Evolutionary conservation across 1,140 invertebrate species (phyloP).

Genomic region (Stegodyphus dumicola): DNA sequence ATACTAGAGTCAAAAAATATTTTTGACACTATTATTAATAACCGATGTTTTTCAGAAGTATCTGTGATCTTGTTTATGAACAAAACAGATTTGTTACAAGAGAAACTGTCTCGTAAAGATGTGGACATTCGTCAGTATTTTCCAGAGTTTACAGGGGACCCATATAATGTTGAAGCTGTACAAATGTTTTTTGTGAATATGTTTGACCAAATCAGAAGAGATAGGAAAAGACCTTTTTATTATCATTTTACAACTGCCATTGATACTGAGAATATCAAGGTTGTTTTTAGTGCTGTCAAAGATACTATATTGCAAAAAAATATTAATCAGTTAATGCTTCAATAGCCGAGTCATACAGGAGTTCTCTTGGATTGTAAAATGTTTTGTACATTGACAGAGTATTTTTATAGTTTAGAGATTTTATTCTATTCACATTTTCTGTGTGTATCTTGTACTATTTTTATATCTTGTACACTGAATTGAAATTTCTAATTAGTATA

Average conservation of each 20-base stretch:
- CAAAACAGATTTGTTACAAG: constrained; percentile 75
- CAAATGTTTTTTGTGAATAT: constrained; percentile 85
- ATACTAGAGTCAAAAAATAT: constrained; percentile 95
- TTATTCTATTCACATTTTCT: no score
- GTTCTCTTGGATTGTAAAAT: no score
- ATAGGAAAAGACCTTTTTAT: constrained; percentile 81
- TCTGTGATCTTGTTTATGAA: constrained; percentile 98
- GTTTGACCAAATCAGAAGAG: constrained; percentile 78
- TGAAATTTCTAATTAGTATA: no score
- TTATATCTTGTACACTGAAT: no score
- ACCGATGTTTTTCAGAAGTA: constrained; percentile 89
- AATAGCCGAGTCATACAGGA: constrained; percentile 70
- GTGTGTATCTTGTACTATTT: no score
- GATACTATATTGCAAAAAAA: constrained; percentile 96
- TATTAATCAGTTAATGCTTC: constrained; percentile 91
- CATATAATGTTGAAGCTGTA: constrained; percentile 86
- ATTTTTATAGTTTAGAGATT: no score
- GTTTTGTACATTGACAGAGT: no score
- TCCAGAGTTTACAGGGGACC: constrained; percentile 87
- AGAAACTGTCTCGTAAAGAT: constrained; percentile 60
- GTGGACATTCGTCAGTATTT: constrained; percentile 74
- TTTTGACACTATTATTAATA: constrained; percentile 98
- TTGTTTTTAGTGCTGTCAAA: constrained; percentile 97
- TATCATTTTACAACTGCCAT: constrained; percentile 98
- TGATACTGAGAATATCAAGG: constrained; percentile 97